Conservation (phyloP, 1,140 invertebrate genomes). For the Araneus ventricosus region DNA sequence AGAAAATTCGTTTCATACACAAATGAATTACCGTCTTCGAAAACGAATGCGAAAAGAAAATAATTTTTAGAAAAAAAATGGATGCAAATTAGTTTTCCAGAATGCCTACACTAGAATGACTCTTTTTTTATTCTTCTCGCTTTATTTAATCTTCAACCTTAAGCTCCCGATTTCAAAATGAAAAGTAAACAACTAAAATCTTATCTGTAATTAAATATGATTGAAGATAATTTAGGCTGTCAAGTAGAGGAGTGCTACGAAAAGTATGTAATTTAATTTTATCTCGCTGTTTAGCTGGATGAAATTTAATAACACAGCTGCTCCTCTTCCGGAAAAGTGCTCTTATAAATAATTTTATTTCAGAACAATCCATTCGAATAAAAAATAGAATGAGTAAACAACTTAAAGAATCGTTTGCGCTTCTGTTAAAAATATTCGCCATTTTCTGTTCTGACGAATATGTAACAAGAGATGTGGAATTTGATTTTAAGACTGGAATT, state of each 20-base stretch:
- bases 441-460: not conserved
- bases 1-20: conserved; percentile 8
- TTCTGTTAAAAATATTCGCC: not conserved
- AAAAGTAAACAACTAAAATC: conserved; percentile 58
- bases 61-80: conserved; percentile 10
- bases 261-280: conserved; percentile 64
- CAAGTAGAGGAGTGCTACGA: not conserved
- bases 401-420: not conserved
- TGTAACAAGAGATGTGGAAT: not conserved
- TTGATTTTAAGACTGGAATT: not conserved
- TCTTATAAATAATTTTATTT: conserved; percentile 48
- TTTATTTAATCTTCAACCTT: not conserved
- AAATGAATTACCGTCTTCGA: not conserved
- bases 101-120: not conserved
- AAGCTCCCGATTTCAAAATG: conserved; percentile 41
- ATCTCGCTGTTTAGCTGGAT: conserved; percentile 35
- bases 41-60: not conserved
- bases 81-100: conserved; percentile 29
- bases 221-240: conserved; percentile 58
- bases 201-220: conserved; percentile 61
- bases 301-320: conserved; percentile 63
- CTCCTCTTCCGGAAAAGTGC: not conserved
- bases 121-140: not conserved
- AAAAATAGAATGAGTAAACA: not conserved
- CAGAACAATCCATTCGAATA: not conserved